Percentiles rank a stretch among this genome's conserved stretches.
phyloP scores from a whole-genome alignment of 2,113 vertebrate species.

The Cettia cetti region DNA sequence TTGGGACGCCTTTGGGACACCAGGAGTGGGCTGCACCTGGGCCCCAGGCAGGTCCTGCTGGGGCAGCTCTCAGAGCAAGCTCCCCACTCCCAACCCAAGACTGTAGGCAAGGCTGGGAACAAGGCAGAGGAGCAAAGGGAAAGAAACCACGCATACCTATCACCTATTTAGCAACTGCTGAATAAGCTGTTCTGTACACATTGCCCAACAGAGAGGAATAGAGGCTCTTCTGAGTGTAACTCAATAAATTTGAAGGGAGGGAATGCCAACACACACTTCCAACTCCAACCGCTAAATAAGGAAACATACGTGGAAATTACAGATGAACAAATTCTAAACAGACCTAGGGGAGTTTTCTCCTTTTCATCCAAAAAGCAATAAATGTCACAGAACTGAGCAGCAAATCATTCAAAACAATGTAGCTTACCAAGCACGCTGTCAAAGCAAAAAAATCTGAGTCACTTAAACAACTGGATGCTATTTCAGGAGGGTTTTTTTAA shows the following conservation, averaged over 20 bases:
- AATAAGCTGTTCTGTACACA: slow-evolving; percentile 43
- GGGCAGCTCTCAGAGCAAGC: not conserved
- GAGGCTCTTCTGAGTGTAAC: slow-evolving; percentile 20
- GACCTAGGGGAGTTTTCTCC: slow-evolving; percentile 55
- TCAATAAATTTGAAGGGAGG: slow-evolving; percentile 45
- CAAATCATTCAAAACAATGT: slow-evolving; percentile 54
- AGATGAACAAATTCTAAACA: slow-evolving; percentile 63
- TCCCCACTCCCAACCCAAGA: not conserved
- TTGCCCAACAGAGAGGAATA: slow-evolving; percentile 45
- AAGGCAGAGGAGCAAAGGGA: not conserved
- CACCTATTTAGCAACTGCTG: slow-evolving; percentile 58
- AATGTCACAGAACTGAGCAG: slow-evolving; percentile 56
- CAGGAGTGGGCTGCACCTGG: not conserved
- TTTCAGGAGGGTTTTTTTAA: slow-evolving; percentile 21
- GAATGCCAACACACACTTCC: slow-evolving; percentile 60
- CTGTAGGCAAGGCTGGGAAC: not conserved
- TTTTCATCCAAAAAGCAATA: slow-evolving; percentile 63
- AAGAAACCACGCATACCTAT: slow-evolving; percentile 41
- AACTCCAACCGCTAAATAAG: slow-evolving; percentile 56
- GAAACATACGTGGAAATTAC: slow-evolving; percentile 63
- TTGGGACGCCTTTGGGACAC: not conserved
- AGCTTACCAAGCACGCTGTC: slow-evolving; percentile 56
- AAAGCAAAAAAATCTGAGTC: slow-evolving; percentile 53
- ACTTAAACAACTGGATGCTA: slow-evolving; percentile 50
- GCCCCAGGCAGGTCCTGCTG: not conserved